phyloP scores from a whole-genome alignment of 2,113 vertebrate species.

The Corapipo altera region DNA sequence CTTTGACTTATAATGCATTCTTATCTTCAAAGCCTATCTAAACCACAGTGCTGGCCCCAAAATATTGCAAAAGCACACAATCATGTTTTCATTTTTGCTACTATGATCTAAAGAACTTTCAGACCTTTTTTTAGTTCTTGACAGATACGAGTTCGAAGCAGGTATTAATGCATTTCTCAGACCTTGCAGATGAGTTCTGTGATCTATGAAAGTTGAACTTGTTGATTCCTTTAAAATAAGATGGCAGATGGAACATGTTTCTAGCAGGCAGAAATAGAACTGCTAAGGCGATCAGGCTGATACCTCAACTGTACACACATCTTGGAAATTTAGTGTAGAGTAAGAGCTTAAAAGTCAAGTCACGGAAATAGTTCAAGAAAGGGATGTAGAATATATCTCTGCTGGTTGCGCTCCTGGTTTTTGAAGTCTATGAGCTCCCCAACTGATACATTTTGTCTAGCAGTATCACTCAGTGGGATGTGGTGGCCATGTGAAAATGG shows the following conservation, averaged over 20 bases:
- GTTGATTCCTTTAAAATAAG: neutral
- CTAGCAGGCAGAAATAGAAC: neutral
- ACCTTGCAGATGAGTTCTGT: neutral
- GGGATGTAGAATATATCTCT: neutral
- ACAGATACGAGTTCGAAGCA: neutral
- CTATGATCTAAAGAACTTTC: neutral
- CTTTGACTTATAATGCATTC: neutral
- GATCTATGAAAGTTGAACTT: neutral
- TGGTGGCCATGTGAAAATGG: neutral
- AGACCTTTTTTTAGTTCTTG: neutral
- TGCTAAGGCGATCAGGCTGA: neutral
- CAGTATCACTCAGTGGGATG: accelerated
- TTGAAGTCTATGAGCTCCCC: neutral
- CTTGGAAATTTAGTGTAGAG: neutral
- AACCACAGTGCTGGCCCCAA: neutral
- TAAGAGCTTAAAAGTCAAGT: slow-evolving; percentile 14
- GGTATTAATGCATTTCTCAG: neutral
- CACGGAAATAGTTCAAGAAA: neutral
- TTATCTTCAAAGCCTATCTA: neutral
- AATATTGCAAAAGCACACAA: neutral
- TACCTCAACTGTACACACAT: neutral
- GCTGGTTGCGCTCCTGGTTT: neutral
- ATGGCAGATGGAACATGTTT: slow-evolving; percentile 9
- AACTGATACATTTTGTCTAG: neutral
- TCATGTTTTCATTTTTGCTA: neutral